Conservation (phyloP, 2,113 vertebrate species). For the Ictalurus furcatus region DNA sequence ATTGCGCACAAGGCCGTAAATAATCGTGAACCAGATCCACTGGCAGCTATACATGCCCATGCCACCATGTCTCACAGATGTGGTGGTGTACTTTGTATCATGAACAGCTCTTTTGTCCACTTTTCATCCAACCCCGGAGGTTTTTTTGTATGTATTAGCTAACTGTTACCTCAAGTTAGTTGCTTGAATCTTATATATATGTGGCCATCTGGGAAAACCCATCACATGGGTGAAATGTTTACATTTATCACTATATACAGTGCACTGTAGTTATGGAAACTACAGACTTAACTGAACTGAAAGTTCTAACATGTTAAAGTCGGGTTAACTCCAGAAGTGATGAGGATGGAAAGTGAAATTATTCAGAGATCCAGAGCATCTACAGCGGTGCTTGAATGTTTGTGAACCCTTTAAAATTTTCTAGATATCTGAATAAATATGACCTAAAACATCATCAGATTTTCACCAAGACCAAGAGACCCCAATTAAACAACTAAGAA, state of each 20-base stretch:
- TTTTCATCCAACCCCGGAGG: neutral
- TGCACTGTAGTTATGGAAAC: neutral
- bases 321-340: neutral
- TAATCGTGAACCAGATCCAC: neutral
- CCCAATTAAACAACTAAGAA: too few species aligned
- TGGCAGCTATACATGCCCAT: neutral
- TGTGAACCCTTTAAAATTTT: too few species aligned
- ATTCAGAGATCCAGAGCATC: neutral
- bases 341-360: neutral
- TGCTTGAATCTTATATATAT: neutral
- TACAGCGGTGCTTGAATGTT: too few species aligned
- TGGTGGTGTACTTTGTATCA: neutral
- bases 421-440: too few species aligned
- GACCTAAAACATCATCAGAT: too few species aligned
- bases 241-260: neutral
- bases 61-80: slow-evolving; percentile 18
- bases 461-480: too few species aligned
- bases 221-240: neutral
- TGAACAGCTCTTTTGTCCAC: neutral
- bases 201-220: neutral
- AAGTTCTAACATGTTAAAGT: neutral
- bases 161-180: neutral
- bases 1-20: neutral
- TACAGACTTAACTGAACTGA: neutral
- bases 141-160: neutral